Percentiles rank a stretch among this genome's conserved stretches.
These are phyloP conservation scores for Drosophila murphyi DNA, from an alignment of 1,140 invertebrate species.

Conservation along the genomic window DNA sequence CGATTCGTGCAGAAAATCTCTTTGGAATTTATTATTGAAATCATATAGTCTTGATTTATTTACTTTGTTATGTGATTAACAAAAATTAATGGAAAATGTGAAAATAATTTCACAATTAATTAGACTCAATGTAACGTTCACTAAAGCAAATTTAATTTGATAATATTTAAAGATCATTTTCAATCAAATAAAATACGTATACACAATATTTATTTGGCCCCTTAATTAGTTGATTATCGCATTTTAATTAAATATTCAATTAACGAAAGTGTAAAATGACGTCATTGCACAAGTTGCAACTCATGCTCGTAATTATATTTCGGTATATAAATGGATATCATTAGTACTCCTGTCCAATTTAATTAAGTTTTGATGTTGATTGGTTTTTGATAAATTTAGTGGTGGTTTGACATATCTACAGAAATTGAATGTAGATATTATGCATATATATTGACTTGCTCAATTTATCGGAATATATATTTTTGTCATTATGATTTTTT, in stretches of 20 bases:
- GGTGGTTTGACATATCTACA: too few species aligned
- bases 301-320: not conserved
- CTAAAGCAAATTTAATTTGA: conserved; percentile 13
- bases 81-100: conserved; percentile 3
- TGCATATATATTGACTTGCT: too few species aligned
- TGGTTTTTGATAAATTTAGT: too few species aligned
- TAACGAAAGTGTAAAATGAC: conserved; percentile 1
- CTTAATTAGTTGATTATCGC: not conserved
- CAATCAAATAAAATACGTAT: not conserved
- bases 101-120: not conserved
- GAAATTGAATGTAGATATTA: too few species aligned
- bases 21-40: too few species aligned
- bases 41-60: too few species aligned
- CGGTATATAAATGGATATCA: too few species aligned
- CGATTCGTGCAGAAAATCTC: too few species aligned
- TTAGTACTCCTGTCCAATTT: too few species aligned
- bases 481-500: too few species aligned
- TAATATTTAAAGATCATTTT: not conserved
- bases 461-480: too few species aligned
- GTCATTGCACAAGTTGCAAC: not conserved
- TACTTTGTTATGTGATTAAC: too few species aligned
- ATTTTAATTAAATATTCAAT: conserved; percentile 15
- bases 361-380: not conserved
- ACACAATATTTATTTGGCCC: conserved; percentile 4
- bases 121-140: not conserved